Evolutionary conservation across 2,888 invertebrate genomes (phyloP), one percentile per base, ranked within the genome.

Genomic region (Malthinus flaveolus): DNA sequence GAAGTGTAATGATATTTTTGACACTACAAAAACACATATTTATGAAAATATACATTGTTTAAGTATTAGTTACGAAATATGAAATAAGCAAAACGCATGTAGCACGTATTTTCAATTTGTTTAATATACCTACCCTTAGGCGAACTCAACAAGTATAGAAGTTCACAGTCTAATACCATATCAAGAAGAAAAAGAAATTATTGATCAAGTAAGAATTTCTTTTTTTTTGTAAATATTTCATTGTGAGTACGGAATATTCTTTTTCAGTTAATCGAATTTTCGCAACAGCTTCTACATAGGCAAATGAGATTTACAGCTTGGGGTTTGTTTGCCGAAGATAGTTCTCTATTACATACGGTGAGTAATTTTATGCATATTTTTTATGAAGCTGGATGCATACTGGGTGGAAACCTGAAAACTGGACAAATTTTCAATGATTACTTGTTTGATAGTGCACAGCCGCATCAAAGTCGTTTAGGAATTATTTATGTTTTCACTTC

Each of bases 291-390:
- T 7, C 32, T 13, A 13, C 61, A 61, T 34, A 46, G 61, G 8
- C 44, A 47, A 44, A 39, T 57, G 32, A 9, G 12, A 33, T 61
- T 48, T 32, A 57, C 57, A 37, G 53, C 56, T 8, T 53, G 61
- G 49, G 61, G 57, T 12, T 45, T 61, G 2, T 61, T 61, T 33
- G 10, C 10, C 9, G 34, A 57, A 5, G 53, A 61, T 34, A 56
- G 44, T 4, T 49, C 53, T 1, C 36, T 57, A 32, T 42, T 61
- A 15, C 57, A 53, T 36, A 61, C 56, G 11, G 61, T 61, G 23
- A 42, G 57, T 57, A 15, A 33, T 7, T 31, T 45, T 45, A 23
- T 10, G 6, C 23, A 45, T 32, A 10, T n/a, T n/a, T n/a, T n/a
- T n/a, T n/a, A n/a, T n/a, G n/a, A n/a, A n/a, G n/a, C n/a, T n/a